Evolutionary conservation across 2,888 invertebrate genomes (phyloP).

Genomic region (Cephus sareptanus): DNA sequence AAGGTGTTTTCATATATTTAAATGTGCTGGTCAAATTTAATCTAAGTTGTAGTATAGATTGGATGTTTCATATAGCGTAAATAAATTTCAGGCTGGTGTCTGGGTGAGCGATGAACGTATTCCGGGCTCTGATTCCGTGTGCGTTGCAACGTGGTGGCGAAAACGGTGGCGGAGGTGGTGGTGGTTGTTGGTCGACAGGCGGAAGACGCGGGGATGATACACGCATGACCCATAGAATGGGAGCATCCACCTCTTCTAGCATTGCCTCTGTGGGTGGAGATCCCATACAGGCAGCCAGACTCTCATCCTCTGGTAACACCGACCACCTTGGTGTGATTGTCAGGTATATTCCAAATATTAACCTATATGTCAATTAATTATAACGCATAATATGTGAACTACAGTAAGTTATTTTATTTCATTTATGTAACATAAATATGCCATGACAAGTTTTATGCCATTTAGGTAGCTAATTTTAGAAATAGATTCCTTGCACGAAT

Average conservation of each 20-base stretch:
- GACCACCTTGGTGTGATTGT: slow-evolving; percentile 62
- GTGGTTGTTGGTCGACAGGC: slow-evolving; percentile 28
- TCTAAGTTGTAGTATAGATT: background rate
- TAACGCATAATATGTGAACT: background rate
- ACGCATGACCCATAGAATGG: slow-evolving; percentile 65
- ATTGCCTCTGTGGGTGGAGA: slow-evolving; percentile 63
- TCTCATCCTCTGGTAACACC: slow-evolving; percentile 60
- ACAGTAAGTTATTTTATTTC: slow-evolving; percentile 23
- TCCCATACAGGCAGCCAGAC: slow-evolving; percentile 63
- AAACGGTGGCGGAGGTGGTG: slow-evolving; percentile 48
- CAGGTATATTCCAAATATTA: slow-evolving; percentile 44
- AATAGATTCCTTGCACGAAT: slow-evolving; percentile 33
- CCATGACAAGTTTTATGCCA: slow-evolving; percentile 38
- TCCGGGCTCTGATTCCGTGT: slow-evolving; percentile 71
- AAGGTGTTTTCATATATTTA: background rate
- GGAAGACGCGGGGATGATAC: slow-evolving; percentile 47
- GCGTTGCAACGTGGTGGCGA: slow-evolving; percentile 69
- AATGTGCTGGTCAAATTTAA: background rate
- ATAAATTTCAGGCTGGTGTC: slow-evolving; percentile 67
- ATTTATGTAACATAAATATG: slow-evolving; percentile 41
- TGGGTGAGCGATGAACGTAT: slow-evolving; percentile 72
- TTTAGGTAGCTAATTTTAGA: slow-evolving; percentile 31
- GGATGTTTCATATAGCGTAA: slow-evolving; percentile 1
- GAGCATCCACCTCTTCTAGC: slow-evolving; percentile 65
- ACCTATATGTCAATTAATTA: background rate